Evolutionary conservation across 2,113 vertebrate species (phyloP), one percentile per base, ranked within the genome.

Genomic region (Galeopterus variegatus): DNA sequence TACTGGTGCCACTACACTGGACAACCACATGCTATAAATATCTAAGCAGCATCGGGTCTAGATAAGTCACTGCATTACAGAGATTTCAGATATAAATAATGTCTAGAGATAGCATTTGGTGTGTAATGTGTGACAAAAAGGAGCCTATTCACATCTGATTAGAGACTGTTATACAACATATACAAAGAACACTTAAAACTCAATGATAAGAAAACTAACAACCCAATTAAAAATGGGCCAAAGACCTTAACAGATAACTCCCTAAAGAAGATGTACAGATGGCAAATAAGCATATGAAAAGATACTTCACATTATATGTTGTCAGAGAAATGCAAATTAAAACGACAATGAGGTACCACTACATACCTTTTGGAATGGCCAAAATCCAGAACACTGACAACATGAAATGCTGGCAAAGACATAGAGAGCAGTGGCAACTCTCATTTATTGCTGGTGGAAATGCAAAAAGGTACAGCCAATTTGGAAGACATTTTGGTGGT

Each of bases 81-180:
- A 88, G 72, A 65, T 81, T 93, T 87, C 79, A 76, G 14, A 56
- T 91, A 84, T 17, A 86, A 86, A 48, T 60, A 36, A 81, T 31
- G 3, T 58, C 21, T 60, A 33, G 18, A 56, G 86, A 81, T 13
- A 69, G 11, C 19, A 83, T 56, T 81, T 64, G 79, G 36, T 91
- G 13, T 81, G 13, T 94, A 88, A 54, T 79, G 26, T 88, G 15
- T 77, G 92, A 58, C 60, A 69, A 90, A 50, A 26, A 88, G 48
- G 3, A 86, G 75, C 45, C 13, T 95, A 18, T 64, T 72, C 48
- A 70, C n/a, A 48, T 64, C 4, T 73, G 21, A 87, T 79, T 48
- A n/a, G 23, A 67, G 67, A 12, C 3, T 62, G 23, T 24, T 31
- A 52, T 48, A 45, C 18, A 17, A 86, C 33, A 72, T 17, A 64